Evolutionary conservation across 2,888 invertebrate species (phyloP), one percentile per base, ranked within the genome.

Genomic region (Ptychoptera contaminata): DNA sequence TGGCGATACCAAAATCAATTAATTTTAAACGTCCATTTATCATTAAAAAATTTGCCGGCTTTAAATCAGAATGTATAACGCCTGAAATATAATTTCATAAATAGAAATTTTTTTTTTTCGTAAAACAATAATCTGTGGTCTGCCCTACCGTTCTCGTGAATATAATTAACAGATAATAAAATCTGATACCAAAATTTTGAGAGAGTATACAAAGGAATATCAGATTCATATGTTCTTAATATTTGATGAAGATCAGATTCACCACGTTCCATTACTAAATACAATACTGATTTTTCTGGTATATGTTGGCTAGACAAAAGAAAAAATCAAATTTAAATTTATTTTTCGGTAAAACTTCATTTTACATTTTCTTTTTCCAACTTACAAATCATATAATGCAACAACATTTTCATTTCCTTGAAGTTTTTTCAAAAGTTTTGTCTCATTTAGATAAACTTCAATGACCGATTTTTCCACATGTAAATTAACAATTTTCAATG

Each of bases 1-100:
- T 85, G 40, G 96, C 87, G 57, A 97, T 93, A 44, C 96, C 97
- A 69, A 97, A 97, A 70, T 97, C 97, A 52, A 97, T 98, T 46
- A 97, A 69, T 69, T 97, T 97, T 45, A 97, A 65, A 37, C 81
- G 74, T 2, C 85, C 87, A 49, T 79, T 76, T 7, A 88, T 85
- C 58, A 91, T 71, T 37, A 97, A 71, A 65, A 97, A 98, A 67
- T 97, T 97, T 0, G 91, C 91, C 0, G 97, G 97, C 63, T 97
- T 97, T 53, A 97, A 67, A 66, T 98, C 97, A 0, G 92, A 86
- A 67, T 97, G 97, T 54, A 97, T 88, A 2, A 97, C 87, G 43
- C 87, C 91, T 88, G 58, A 12, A 60, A 59, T 16, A 37, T 14
- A 37, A 37, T 37, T 15, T 16, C 14, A 37, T 37, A 23, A 23